phyloP scores from a whole-genome alignment of 2,113 vertebrate genomes.

The Cololabis saira region DNA sequence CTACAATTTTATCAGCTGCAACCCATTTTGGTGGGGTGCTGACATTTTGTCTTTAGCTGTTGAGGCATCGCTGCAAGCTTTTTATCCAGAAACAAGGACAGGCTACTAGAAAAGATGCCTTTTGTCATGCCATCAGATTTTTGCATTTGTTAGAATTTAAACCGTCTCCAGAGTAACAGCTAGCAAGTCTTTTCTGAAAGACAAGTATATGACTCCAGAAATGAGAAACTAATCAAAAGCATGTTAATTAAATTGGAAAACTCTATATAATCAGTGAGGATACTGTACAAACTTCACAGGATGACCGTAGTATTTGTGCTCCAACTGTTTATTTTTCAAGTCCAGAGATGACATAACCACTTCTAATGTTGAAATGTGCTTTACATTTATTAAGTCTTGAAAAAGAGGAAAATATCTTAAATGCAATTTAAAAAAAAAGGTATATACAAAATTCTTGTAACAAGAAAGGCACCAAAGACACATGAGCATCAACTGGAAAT shows the following conservation, averaged over 20 bases:
- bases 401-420: constrained; percentile 44
- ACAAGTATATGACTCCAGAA: no score
- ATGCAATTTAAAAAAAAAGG: constrained; percentile 59
- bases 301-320: neutral
- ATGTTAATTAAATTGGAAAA: no score
- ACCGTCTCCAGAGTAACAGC: no score
- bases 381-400: constrained; percentile 74
- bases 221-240: no score
- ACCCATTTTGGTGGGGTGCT: neutral
- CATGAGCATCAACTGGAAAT: constrained; percentile 31
- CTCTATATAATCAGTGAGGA: no score
- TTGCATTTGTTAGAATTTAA: no score
- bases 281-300: neutral
- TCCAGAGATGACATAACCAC: constrained; percentile 52
- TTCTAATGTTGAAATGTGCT: constrained; percentile 71
- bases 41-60: neutral
- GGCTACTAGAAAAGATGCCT: neutral
- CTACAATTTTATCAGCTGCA: neutral
- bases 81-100: neutral
- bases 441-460: constrained; percentile 71
- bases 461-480: constrained; percentile 78
- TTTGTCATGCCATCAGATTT: no score
- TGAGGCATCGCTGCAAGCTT: neutral
- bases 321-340: constrained; percentile 44
- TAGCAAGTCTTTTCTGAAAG: no score